Conservation (phyloP, 2,888 invertebrate genomes). For the Orchesellides sinensis region DNA sequence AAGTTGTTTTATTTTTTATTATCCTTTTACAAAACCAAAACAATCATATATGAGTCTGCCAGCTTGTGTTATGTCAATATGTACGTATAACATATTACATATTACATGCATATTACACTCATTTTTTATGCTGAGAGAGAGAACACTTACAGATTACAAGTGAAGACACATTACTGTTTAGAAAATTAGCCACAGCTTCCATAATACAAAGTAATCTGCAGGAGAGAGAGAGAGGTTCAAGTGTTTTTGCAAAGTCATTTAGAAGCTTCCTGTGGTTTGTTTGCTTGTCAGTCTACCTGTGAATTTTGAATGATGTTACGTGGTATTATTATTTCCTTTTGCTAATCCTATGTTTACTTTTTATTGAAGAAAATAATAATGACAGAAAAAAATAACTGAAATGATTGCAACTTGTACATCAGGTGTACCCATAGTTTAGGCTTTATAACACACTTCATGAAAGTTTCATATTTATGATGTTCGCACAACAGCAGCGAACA, state of each 20-base stretch:
- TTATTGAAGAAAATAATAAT: slow-evolving; percentile 32
- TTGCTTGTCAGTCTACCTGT: slow-evolving; percentile 39
- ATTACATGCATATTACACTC: too few species aligned
- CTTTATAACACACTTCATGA: background rate
- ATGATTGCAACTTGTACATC: slow-evolving; percentile 40
- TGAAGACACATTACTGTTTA: too few species aligned
- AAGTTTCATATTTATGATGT: background rate
- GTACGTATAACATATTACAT: too few species aligned
- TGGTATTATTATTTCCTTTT: slow-evolving; percentile 43
- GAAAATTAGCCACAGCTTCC: too few species aligned
- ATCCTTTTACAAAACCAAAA: background rate
- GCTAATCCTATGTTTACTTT: slow-evolving; percentile 23
- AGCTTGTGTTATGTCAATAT: too few species aligned
- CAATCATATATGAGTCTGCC: too few species aligned
- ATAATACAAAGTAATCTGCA: too few species aligned
- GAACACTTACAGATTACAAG: too few species aligned
- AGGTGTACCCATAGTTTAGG: background rate
- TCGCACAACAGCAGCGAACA: slow-evolving; percentile 22
- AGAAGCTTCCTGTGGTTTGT: slow-evolving; percentile 64
- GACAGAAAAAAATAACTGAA: slow-evolving; percentile 25
- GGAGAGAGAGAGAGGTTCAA: too few species aligned
- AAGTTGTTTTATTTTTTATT: slow-evolving; percentile 24
- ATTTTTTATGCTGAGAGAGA: too few species aligned
- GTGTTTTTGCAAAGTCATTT: slow-evolving; percentile 62
- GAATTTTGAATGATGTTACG: slow-evolving; percentile 15